Evolutionary conservation across 1,140 invertebrate species (phyloP).

Genomic region (Apocrypta bakeri): DNA sequence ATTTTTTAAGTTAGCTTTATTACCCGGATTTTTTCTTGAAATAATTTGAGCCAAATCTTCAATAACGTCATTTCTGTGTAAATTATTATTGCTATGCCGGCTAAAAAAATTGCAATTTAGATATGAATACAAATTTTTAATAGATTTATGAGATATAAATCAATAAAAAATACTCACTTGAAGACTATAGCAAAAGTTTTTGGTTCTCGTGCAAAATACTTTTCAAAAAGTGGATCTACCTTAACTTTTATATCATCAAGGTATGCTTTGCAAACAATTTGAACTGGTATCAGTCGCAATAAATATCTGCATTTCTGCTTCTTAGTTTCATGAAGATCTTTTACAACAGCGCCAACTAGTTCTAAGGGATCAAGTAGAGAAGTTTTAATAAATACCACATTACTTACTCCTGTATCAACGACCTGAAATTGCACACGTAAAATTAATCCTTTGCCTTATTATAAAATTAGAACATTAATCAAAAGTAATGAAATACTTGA

Average conservation of each 20-base stretch:
- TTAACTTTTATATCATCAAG: constrained; percentile 81
- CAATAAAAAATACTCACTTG: constrained; percentile 75
- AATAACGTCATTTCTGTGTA: constrained; percentile 82
- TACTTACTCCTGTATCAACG: constrained; percentile 86
- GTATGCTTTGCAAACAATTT: constrained; percentile 86
- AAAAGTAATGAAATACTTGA: constrained; percentile 59
- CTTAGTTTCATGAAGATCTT: constrained; percentile 81
- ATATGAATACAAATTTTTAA: background rate
- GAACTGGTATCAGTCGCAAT: constrained; percentile 86
- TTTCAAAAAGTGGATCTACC: constrained; percentile 81
- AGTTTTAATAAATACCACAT: constrained; percentile 89
- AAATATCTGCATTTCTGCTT: constrained; percentile 83
- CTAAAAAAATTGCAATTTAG: constrained; percentile 60
- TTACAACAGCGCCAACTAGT: constrained; percentile 81
- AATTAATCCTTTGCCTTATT: constrained; percentile 19
- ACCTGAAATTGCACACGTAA: constrained; percentile 68
- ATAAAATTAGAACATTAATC: background rate
- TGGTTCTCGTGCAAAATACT: constrained; percentile 82
- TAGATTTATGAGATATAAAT: background rate
- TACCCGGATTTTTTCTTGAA: constrained; percentile 79
- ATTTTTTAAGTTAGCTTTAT: constrained; percentile 85
- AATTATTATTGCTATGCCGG: constrained; percentile 84
- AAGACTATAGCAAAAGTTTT: constrained; percentile 86
- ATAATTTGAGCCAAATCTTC: constrained; percentile 82
- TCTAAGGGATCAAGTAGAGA: constrained; percentile 83